phyloP scores from a whole-genome alignment of 2,113 vertebrate genomes.

The Sisor rabdophorus region DNA sequence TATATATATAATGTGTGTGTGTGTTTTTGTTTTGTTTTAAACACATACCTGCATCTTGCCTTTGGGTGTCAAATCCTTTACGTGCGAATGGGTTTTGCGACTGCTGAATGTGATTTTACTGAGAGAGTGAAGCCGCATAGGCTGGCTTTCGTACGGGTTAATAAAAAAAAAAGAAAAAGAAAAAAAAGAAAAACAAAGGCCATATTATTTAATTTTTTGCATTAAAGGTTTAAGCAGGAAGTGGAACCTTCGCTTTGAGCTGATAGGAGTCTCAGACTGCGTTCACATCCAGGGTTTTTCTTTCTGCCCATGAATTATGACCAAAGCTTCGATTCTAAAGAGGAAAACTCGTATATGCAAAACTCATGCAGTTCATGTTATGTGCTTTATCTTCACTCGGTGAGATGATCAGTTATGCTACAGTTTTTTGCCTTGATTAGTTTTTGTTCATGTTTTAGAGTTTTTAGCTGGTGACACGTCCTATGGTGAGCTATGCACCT shows the following conservation, averaged over 20 bases:
- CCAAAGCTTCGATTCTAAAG: slow-evolving; percentile 69
- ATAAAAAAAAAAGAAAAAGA: slow-evolving; percentile 58
- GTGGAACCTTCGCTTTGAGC: slow-evolving; percentile 72
- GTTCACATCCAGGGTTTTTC: slow-evolving; percentile 51
- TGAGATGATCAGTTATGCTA: not conserved
- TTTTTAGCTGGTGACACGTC: slow-evolving; percentile 59
- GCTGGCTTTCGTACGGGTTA: slow-evolving; percentile 78
- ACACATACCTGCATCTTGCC: slow-evolving; percentile 65
- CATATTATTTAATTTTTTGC: slow-evolving; percentile 76
- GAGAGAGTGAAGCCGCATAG: slow-evolving; percentile 72
- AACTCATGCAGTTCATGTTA: slow-evolving; percentile 63
- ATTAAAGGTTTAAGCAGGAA: slow-evolving; percentile 69
- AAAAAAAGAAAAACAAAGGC: slow-evolving; percentile 67
- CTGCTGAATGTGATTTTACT: slow-evolving; percentile 80
- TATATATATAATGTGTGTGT: no score
- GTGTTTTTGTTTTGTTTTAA: slow-evolving; percentile 6
- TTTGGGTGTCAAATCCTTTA: slow-evolving; percentile 66
- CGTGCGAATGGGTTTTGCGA: slow-evolving; percentile 71
- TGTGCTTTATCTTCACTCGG: slow-evolving; percentile 28
- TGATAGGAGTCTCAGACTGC: slow-evolving; percentile 53
- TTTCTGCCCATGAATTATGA: slow-evolving; percentile 57
- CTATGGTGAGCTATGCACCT: slow-evolving; percentile 74
- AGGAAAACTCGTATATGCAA: slow-evolving; percentile 62
- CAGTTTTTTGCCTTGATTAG: not conserved
- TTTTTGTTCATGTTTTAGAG: not conserved